Evolutionary conservation across 2,113 vertebrate species (phyloP), one percentile per base, ranked within the genome.

Genomic region (Holacanthus passer): DNA sequence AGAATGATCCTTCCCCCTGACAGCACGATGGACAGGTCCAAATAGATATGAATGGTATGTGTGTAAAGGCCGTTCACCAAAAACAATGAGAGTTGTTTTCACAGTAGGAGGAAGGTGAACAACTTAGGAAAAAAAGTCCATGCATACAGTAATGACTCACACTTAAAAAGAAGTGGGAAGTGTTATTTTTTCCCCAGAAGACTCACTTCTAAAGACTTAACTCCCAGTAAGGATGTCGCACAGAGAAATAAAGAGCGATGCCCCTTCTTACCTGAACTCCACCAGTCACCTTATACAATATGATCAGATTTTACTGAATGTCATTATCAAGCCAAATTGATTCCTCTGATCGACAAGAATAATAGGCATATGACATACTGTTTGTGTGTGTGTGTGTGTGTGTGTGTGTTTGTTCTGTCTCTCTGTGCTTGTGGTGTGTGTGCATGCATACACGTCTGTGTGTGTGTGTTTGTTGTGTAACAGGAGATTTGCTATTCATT

Each of bases 261-360:
- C 27, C 19, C 32, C 20, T 22, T 81, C 52, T 63, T 5, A 19
- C 27, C 43, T 20, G 8, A 41, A 82, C 55, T 47, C 7, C 11
- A 90, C 93, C 93, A 82, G 86, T 93, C 65, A 93, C 90, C 92
- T 94, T 94, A 96, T 95, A 95, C 95, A 96, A 96, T 95, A 95
- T 95, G 96, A 90, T 73, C 76, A 67, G 74, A 90, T 85, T 82
- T 77, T 82, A 88, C 79, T 87, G 75, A 85, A 84, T 81, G 76
- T 86, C 79, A 77, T 47, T 73, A 85, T 87, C 85, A 89, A 81
- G 66, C 73, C 73, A 72, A 93, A 92, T 95, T 94, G 95, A 95
- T 96, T 95, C 94, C 93, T 96, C 96, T 93, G 81, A 92, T 95
- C 94, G 92, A 93, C 92, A 89, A 94, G 93, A 93, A 92, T 92